These are phyloP conservation scores for Spea multiplicata DNA, from an alignment of 2,113 vertebrate species.

Conservation along the genomic window DNA sequence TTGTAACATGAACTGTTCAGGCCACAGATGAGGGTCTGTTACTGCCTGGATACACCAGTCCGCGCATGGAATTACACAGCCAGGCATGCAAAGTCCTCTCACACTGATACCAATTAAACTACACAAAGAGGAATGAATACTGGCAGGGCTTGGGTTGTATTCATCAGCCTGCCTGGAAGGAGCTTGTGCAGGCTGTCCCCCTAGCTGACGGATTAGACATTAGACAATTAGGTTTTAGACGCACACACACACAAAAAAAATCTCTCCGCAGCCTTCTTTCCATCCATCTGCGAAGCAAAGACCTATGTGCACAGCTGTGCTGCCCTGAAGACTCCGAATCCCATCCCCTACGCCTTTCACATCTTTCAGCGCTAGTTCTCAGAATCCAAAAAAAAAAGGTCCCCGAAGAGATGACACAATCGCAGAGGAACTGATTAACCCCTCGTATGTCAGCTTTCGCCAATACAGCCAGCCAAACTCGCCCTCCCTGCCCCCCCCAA, in stretches of 20 bases:
- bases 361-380: conserved; percentile 56
- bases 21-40: neutral
- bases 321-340: conserved; percentile 55
- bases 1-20: neutral
- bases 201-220: conserved; percentile 65
- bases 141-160: conserved; percentile 46
- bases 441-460: conserved; percentile 24
- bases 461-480: neutral
- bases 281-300: conserved; percentile 67
- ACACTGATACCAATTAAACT: conserved; percentile 55
- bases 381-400: conserved; percentile 62
- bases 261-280: conserved; percentile 56
- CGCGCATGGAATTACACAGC: conserved; percentile 15
- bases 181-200: conserved; percentile 61
- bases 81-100: conserved; percentile 32
- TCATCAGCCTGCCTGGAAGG: conserved; percentile 61
- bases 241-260: conserved; percentile 46
- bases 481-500: too few relatives aligned
- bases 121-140: conserved; percentile 23
- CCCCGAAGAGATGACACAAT: conserved; percentile 72
- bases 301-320: conserved; percentile 65
- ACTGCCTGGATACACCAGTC: neutral
- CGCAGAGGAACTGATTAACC: conserved; percentile 64
- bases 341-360: conserved; percentile 52
- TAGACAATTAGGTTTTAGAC: conserved; percentile 66